A percentile compares a stretch with the other conserved stretches of the same genome.
phyloP scores from a whole-genome alignment of 2,888 invertebrate species.

The Kryphioiulus occultus region DNA sequence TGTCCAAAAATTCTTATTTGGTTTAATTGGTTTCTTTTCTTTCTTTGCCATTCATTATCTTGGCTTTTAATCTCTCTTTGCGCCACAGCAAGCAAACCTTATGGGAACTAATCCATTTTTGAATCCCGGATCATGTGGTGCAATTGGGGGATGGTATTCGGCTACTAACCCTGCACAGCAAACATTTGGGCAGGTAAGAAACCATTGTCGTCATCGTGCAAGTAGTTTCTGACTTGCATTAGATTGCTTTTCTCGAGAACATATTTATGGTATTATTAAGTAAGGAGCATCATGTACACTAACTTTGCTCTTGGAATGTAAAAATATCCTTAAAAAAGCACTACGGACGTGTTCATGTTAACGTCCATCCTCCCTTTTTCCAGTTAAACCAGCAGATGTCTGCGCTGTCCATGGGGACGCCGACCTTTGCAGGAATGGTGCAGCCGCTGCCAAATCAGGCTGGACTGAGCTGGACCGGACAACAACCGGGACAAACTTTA shows the following conservation, averaged over 20 bases:
- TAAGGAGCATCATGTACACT: no score
- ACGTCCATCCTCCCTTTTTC: background rate
- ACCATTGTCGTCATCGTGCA: background rate
- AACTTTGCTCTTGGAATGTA: no score
- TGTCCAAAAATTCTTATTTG: background rate
- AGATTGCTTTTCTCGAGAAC: background rate
- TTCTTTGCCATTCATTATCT: background rate
- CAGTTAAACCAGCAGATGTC: conserved; percentile 52
- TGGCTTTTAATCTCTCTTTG: background rate
- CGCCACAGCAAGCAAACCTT: conserved; percentile 41
- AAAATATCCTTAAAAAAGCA: no score
- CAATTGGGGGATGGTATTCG: conserved; percentile 39
- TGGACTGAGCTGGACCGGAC: background rate
- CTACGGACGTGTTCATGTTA: no score
- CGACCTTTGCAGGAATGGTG: background rate
- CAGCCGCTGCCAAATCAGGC: background rate
- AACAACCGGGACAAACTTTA: conserved; percentile 56
- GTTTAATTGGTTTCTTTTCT: background rate
- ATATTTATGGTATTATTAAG: no score
- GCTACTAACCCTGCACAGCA: conserved; percentile 7
- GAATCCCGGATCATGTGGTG: background rate
- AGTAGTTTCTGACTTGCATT: background rate
- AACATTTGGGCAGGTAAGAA: conserved; percentile 45
- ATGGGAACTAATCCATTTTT: conserved; percentile 50
- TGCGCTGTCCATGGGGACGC: conserved; percentile 36